phyloP scores from a whole-genome alignment of 2,113 vertebrate genomes.

The Spea bombifrons region DNA sequence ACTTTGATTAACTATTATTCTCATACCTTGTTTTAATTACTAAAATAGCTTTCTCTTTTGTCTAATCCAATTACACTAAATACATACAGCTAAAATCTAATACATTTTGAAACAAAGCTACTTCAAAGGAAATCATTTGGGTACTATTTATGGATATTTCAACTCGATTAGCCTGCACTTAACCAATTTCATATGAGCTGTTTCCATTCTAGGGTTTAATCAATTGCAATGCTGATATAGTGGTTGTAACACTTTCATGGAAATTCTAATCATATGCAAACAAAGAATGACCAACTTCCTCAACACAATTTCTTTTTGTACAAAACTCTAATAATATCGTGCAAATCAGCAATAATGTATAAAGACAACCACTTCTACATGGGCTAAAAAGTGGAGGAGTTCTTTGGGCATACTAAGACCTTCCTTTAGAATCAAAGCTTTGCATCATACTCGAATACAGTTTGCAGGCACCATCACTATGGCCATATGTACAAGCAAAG shows the following conservation, averaged over 20 bases:
- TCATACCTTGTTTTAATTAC: constrained; percentile 44
- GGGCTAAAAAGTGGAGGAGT: background rate
- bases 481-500: no score
- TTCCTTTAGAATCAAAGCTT: no score
- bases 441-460: no score
- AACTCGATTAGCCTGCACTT: constrained; percentile 44
- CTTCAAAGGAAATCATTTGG: constrained; percentile 39
- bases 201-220: constrained; percentile 39
- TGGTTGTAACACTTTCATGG: constrained; percentile 9
- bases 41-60: constrained; percentile 40
- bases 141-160: constrained; percentile 44
- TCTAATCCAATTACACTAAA: constrained; percentile 45
- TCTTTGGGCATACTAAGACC: no score
- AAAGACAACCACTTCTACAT: background rate
- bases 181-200: constrained; percentile 36
- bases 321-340: background rate
- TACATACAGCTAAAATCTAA: constrained; percentile 36
- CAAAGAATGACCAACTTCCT: no score
- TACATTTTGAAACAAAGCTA: constrained; percentile 35
- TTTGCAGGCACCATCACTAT: no score
- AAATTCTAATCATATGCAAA: background rate
- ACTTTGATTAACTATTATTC: constrained; percentile 34
- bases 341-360: background rate
- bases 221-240: constrained; percentile 18
- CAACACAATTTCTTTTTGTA: background rate